Percentiles rank a stretch among this genome's conserved stretches.
Conservation (phyloP, 1,140 invertebrate species). For the Hypothenemus hampei region DNA sequence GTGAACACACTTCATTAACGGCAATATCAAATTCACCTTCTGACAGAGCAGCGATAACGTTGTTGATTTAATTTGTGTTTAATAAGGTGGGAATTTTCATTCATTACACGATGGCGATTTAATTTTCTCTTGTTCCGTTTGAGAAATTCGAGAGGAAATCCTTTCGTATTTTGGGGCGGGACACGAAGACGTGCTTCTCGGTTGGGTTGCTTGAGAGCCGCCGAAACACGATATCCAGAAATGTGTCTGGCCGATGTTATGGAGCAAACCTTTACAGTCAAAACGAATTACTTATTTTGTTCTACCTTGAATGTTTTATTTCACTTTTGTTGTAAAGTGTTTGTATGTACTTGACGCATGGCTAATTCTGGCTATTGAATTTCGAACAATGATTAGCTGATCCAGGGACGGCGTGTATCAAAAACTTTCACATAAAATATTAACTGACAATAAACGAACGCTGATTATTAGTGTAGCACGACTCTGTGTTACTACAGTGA, state of each 20-base stretch:
- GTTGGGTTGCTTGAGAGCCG: no score
- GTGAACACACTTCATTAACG: constrained; percentile 24
- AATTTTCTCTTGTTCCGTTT: neutral
- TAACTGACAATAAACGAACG: no score
- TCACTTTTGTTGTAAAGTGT: constrained; percentile 4
- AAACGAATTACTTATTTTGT: neutral
- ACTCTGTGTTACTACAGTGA: no score
- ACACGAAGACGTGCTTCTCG: no score
- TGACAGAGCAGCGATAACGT: constrained; percentile 10
- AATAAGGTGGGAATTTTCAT: constrained; percentile 7
- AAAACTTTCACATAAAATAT: neutral
- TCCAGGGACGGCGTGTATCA: neutral
- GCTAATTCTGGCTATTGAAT: neutral
- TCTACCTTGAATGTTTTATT: constrained; percentile 1
- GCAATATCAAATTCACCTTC: constrained; percentile 19
- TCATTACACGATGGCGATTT: neutral
- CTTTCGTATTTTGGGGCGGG: no score
- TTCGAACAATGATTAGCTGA: neutral
- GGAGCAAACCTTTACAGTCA: no score
- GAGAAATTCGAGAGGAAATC: no score
- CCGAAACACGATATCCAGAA: constrained; percentile 7
- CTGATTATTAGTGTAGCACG: no score
- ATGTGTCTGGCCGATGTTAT: constrained; percentile 4
- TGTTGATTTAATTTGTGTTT: constrained; percentile 8
- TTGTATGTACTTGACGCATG: constrained; percentile 4